Base-by-base conservation (phyloP, 2,888 invertebrate genomes). In the Hypsopygia costalis region DNA sequence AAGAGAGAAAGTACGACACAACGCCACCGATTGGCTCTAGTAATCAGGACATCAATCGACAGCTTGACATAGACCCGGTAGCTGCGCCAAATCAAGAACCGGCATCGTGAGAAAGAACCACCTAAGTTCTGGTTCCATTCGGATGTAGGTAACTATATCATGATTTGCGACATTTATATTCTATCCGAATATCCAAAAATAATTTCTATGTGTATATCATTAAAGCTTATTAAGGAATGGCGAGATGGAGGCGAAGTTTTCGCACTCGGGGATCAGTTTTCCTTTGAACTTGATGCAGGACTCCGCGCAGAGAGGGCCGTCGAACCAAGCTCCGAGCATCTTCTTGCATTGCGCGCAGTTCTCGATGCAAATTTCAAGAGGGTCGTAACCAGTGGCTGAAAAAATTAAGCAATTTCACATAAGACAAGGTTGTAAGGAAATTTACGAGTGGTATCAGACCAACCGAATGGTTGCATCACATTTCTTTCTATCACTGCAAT, bases 331-430 rank as follows among this genome's bases (percentile, higher is more conserved):
- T 0, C 95, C 96, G 52, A 94, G 93, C 93, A 96, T 95, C 76
- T 94, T 95, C 81, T 95, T 95, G 80, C 96, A 97, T 65, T 95
- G 96, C 0, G 95, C 96, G 70, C 97, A 97, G 80, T 97, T 97
- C 56, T 95, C 92, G 44, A 95, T 92, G 79, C 95, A 95, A 37
- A 94, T 90, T 51, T 94, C 94, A 58, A 92, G 74, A 0, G 83
- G 76, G 50, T 91, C 91, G 68, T 90, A 90, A 50, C 89, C 87
- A 42, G 79, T 77, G 20, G 85, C 83, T 87, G 68, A 30, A 54
- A 58, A 49, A 43, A 37, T 46, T 39, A 43, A 44, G 45, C 31
- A 20, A 22, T 6, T 21, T 21, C 3, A 5, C 6, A 21, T 5
- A 21, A 21, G 6, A 21, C 3, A 21, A 3, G 21, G 21, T 21